Percentiles rank a stretch among this genome's conserved stretches.
phyloP scores from a whole-genome alignment of 2,113 vertebrate species.

The Saimiri boliviensis region DNA sequence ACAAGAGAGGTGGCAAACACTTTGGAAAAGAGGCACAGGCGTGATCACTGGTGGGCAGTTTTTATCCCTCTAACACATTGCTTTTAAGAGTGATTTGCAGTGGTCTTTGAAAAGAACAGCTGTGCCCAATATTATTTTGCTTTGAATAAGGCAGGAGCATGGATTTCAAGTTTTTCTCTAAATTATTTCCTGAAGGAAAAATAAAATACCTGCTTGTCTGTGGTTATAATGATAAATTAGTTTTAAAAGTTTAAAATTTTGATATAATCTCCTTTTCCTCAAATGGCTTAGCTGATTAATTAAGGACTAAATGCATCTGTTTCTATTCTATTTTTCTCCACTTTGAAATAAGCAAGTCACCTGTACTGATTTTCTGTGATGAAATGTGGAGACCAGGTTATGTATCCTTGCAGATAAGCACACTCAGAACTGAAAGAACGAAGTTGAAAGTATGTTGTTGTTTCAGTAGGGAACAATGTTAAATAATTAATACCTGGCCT shows the following conservation, averaged over 20 bases:
- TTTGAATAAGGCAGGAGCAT: neutral
- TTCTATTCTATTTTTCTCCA: neutral
- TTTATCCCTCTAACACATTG: fast-evolving
- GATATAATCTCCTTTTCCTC: neutral
- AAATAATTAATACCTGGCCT: neutral
- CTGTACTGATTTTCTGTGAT: neutral
- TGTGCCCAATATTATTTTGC: neutral
- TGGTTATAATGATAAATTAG: neutral
- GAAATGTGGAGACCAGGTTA: neutral
- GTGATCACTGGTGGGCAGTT: fast-evolving
- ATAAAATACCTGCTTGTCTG: neutral
- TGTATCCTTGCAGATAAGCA: neutral
- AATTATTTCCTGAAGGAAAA: neutral
- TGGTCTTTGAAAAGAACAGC: neutral
- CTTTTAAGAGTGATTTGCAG: neutral
- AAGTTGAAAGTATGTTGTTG: neutral
- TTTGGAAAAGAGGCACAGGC: fast-evolving
- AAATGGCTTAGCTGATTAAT: neutral
- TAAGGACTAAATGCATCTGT: neutral
- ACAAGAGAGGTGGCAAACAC: neutral
- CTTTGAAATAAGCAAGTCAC: conserved; percentile 2
- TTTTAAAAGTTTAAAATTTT: neutral
- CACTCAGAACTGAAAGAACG: neutral
- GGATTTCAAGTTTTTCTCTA: neutral
- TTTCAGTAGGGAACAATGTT: neutral